These are phyloP conservation scores for Podilymbus podiceps DNA, from an alignment of 2,113 vertebrate genomes.

Conservation along the genomic window DNA sequence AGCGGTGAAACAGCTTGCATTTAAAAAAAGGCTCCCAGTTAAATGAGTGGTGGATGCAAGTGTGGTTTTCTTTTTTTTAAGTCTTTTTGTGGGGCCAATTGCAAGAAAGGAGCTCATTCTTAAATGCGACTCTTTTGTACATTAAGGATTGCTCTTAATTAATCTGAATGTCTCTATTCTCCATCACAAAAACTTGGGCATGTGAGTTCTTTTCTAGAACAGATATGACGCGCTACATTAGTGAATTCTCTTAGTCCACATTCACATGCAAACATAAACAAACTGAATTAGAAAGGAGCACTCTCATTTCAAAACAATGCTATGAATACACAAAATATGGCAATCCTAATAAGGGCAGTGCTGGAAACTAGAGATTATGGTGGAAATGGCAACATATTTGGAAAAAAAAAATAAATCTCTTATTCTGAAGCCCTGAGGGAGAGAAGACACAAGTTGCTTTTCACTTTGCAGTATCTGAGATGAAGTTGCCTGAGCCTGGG, in stretches of 20 bases:
- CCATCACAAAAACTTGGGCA: not conserved
- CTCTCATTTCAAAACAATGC: not conserved
- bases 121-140: not conserved
- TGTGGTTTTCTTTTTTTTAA: not conserved
- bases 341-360: not conserved
- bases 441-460: not conserved
- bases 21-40: not conserved
- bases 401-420: not conserved
- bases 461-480: not conserved
- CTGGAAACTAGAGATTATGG: not conserved
- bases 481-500: not conserved
- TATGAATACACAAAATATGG: not conserved
- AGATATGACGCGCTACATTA: rapidly evolving
- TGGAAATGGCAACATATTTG: not conserved
- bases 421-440: not conserved
- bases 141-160: not conserved
- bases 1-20: not conserved
- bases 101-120: not conserved
- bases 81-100: not conserved
- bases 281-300: not conserved
- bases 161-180: not conserved
- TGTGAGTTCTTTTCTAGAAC: not conserved
- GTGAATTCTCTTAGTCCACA: not conserved
- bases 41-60: not conserved
- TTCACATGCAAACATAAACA: not conserved